Evolutionary conservation across 2,888 invertebrate species (phyloP).

Genomic region (Macrosiphum euphorbiae): DNA sequence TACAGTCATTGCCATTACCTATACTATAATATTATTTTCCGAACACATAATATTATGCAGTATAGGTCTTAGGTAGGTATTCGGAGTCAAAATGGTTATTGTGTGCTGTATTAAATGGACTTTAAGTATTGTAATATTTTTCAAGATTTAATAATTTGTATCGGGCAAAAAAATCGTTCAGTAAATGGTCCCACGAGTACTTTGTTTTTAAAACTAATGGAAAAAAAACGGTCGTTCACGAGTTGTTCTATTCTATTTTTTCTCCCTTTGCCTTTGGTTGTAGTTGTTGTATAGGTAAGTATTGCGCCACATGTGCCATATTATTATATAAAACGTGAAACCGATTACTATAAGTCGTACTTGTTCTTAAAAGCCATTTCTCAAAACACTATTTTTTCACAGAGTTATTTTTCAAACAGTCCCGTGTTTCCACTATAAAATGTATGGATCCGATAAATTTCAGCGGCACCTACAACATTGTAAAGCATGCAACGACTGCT

Average conservation of each 20-base stretch:
- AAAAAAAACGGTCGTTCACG: neutral
- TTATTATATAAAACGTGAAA: neutral
- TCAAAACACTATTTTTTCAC: slow-evolving; percentile 10
- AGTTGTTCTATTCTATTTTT: neutral
- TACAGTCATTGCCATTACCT: neutral
- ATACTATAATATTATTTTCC: neutral
- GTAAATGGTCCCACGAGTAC: neutral
- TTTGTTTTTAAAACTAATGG: slow-evolving; percentile 27
- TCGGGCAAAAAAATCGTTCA: neutral
- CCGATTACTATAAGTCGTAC: neutral
- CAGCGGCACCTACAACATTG: neutral
- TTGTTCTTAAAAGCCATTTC: slow-evolving; percentile 28
- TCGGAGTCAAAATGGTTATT: neutral
- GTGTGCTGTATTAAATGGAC: neutral
- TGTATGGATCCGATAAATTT: neutral
- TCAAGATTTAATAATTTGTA: neutral
- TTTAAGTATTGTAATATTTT: neutral
- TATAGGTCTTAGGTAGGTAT: neutral
- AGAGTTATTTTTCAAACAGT: slow-evolving; percentile 4
- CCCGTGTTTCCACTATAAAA: neutral
- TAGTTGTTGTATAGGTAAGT: neutral
- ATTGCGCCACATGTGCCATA: neutral
- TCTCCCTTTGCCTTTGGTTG: neutral
- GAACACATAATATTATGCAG: neutral
- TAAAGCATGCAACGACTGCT: neutral